Percentiles rank a stretch among this genome's conserved stretches.
Conservation (phyloP, 2,888 invertebrate species). For the Leptopilina syphax region DNA sequence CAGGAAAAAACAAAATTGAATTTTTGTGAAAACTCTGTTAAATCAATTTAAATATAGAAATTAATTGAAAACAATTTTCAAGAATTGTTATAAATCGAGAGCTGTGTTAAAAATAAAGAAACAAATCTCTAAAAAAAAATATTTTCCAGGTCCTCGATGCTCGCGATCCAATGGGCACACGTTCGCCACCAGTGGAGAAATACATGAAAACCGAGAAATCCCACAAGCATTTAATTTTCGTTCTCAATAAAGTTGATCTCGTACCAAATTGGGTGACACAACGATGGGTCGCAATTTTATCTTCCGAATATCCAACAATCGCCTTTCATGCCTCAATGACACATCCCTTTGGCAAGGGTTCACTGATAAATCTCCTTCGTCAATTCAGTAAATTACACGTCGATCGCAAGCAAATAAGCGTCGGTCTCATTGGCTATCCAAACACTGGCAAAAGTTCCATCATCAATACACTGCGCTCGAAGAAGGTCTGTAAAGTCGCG, state of each 20-base stretch:
- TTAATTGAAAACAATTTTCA: too few species aligned
- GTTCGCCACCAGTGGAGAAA: slow-evolving; percentile 92
- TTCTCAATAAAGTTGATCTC: slow-evolving; percentile 97
- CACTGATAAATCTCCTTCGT: slow-evolving; percentile 95
- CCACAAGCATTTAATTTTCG: slow-evolving; percentile 97
- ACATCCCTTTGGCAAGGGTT: slow-evolving; percentile 99
- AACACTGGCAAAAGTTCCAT: slow-evolving; percentile 99
- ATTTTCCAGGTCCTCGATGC: slow-evolving; percentile 88
- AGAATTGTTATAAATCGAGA: too few species aligned
- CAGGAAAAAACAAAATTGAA: too few species aligned
- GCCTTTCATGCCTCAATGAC: slow-evolving; percentile 99
- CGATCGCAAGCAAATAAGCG: slow-evolving; percentile 98
- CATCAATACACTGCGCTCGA: slow-evolving; percentile 96
- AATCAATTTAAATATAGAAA: too few species aligned
- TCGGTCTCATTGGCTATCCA: slow-evolving; percentile 99
- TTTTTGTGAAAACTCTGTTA: too few species aligned
- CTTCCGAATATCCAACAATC: slow-evolving; percentile 96
- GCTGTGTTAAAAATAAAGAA: too few species aligned
- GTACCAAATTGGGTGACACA: slow-evolving; percentile 99
- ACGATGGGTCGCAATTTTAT: slow-evolving; percentile 96
- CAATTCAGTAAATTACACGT: slow-evolving; percentile 97
- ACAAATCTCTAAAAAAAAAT: too few species aligned
- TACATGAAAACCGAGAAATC: slow-evolving; percentile 96
- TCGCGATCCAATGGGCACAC: slow-evolving; percentile 97
- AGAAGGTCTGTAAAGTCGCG: slow-evolving; percentile 99